Evolutionary conservation across 2,113 vertebrate species (phyloP).

Genomic region (Aegithalos caudatus): DNA sequence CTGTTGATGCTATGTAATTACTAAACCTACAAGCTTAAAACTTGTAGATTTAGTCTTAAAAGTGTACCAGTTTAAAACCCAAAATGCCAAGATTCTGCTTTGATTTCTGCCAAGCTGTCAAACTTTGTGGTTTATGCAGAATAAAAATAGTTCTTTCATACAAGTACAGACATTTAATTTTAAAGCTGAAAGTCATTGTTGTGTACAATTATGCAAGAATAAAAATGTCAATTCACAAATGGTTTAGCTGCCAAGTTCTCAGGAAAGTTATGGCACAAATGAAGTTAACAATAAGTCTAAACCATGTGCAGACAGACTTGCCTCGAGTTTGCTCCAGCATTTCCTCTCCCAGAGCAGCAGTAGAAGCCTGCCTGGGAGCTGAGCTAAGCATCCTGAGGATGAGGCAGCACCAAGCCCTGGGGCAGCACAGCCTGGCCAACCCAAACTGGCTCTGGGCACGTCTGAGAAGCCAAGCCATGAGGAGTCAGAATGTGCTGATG

Average conservation of each 20-base stretch:
- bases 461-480: background rate
- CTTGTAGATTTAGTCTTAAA: too few species aligned
- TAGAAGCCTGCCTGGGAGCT: background rate
- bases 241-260: background rate
- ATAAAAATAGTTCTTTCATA: background rate
- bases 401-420: background rate
- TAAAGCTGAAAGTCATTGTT: background rate
- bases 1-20: background rate
- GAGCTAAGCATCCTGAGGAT: background rate
- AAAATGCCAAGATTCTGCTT: background rate
- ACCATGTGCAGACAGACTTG: background rate
- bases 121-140: background rate
- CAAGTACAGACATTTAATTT: background rate
- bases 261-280: background rate
- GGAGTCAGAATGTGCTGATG: background rate
- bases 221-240: background rate
- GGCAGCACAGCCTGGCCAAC: background rate
- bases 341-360: background rate
- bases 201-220: background rate
- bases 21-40: background rate
- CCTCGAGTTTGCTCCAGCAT: background rate
- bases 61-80: background rate
- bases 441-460: background rate
- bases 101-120: background rate
- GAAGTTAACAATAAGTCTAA: background rate